These are phyloP conservation scores for Cotesia glomerata DNA, from an alignment of 1,140 invertebrate species.

Conservation along the genomic window DNA sequence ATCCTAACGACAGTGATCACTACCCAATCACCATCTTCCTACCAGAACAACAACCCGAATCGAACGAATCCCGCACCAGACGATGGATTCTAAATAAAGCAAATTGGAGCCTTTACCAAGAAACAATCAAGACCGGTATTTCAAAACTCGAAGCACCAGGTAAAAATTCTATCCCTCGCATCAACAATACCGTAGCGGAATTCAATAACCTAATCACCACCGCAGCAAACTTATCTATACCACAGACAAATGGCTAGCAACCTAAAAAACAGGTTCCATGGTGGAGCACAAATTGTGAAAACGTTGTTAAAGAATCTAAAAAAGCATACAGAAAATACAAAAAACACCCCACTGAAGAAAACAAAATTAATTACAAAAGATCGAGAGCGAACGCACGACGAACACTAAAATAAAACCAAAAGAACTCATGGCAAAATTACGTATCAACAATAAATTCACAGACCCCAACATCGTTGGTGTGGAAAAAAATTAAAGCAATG, in stretches of 20 bases:
- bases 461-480: background rate
- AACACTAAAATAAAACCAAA: constrained; percentile 11
- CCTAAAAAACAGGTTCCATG: constrained; percentile 32
- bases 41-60: background rate
- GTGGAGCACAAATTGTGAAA: constrained; percentile 45
- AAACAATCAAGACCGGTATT: background rate
- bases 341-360: constrained; percentile 36
- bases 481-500: constrained; percentile 14
- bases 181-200: background rate
- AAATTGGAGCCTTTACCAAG: background rate
- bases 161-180: background rate
- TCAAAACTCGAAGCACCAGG: background rate
- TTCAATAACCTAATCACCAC: background rate
- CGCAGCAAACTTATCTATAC: background rate
- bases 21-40: constrained; percentile 41
- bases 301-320: constrained; percentile 37
- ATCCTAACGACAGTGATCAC: constrained; percentile 47
- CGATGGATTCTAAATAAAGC: constrained; percentile 30
- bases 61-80: constrained; percentile 27
- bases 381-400: constrained; percentile 28
- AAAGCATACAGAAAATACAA: constrained; percentile 39
- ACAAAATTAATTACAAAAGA: constrained; percentile 40
- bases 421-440: constrained; percentile 2
- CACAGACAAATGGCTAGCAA: background rate
- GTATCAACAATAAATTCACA: background rate